These are phyloP conservation scores for Brachyptera risi DNA, from an alignment of 2,888 invertebrate species.

Conservation along the genomic window DNA sequence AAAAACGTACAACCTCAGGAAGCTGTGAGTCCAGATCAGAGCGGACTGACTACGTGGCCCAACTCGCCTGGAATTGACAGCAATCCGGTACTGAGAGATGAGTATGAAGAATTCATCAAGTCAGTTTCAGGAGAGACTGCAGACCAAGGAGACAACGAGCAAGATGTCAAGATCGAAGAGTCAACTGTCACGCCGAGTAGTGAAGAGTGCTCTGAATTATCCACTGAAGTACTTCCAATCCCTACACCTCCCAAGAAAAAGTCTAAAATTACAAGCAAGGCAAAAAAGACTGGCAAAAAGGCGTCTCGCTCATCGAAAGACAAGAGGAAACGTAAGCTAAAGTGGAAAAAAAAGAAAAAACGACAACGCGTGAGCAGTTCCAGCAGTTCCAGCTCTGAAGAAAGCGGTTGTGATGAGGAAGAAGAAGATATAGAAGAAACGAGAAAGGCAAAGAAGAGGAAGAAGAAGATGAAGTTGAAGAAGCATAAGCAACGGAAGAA, in stretches of 20 bases:
- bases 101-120: constrained; percentile 58
- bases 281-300: not conserved
- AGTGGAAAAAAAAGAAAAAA: not conserved
- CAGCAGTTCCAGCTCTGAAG: not conserved
- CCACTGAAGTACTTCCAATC: not conserved
- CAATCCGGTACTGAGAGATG: constrained; percentile 44
- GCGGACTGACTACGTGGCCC: not conserved
- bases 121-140: constrained; percentile 41
- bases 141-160: not conserved
- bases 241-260: not conserved
- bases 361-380: not conserved
- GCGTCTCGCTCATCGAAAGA: not conserved
- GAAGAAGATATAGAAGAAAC: constrained; percentile 19
- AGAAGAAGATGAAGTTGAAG: constrained; percentile 10
- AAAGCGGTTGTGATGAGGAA: not conserved
- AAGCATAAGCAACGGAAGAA: constrained; percentile 22
- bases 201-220: not conserved
- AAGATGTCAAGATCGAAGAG: not conserved
- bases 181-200: not conserved
- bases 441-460: constrained; percentile 23
- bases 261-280: not conserved
- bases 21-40: not conserved
- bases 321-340: not conserved
- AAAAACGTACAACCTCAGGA: not conserved
- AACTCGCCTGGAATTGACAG: not conserved